These are phyloP conservation scores for Cyphomyrmex costatus DNA, from an alignment of 1,140 invertebrate genomes.

Conservation along the genomic window DNA sequence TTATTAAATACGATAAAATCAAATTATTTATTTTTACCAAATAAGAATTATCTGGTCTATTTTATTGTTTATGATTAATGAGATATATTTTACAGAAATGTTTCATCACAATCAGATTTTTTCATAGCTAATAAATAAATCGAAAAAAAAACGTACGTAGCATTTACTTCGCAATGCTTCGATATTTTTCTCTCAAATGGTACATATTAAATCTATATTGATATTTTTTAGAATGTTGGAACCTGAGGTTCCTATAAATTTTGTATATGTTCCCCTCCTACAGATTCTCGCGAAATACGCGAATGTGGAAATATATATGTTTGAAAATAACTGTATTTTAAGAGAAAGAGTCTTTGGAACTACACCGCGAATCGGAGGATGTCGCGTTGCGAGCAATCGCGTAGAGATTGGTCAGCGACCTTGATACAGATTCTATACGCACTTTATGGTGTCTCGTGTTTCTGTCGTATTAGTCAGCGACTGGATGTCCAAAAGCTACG, in stretches of 20 bases:
- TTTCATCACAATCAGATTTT: no score
- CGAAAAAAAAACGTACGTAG: no score
- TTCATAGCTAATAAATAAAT: no score
- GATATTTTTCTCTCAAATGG: no score
- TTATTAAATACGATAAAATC: no score
- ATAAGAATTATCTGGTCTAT: no score
- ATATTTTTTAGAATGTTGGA: background rate
- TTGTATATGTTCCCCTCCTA: background rate
- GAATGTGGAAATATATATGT: background rate
- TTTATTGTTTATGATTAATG: no score
- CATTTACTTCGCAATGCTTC: no score
- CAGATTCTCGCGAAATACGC: background rate
- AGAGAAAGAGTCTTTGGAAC: background rate
- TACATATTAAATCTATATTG: no score
- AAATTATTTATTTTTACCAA: no score
- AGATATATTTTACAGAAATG: no score
- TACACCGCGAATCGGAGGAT: background rate
- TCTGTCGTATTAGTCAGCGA: conserved; percentile 46
- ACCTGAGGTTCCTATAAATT: background rate
- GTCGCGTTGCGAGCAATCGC: background rate
- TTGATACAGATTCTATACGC: conserved; percentile 45
- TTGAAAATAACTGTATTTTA: background rate
- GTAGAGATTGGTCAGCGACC: background rate
- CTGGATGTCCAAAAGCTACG: conserved; percentile 43
- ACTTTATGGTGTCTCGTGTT: conserved; percentile 42